Base-by-base conservation (phyloP, 2,888 invertebrate genomes). In the Trissolcus japonicus region DNA sequence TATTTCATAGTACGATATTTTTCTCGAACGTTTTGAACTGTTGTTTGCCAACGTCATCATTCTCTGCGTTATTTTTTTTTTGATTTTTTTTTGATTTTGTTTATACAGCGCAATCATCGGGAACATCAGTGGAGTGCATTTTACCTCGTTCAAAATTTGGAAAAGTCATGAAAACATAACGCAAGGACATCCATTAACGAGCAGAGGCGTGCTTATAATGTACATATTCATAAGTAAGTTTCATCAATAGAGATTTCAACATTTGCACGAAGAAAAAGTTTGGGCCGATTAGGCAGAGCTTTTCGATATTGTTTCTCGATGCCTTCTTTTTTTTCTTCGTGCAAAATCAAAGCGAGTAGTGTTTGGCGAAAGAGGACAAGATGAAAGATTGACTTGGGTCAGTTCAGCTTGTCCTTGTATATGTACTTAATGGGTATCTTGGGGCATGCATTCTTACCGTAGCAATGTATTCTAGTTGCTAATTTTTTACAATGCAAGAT, bases 121-220 rank as follows among this genome's bases (percentile, higher is more conserved):
- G 72, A 72, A 72, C 72, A 62, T 67, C 72, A 76, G 62, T 72
- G 59, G 67, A 72, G 66, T 72, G 72, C 72, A 68, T 67, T 63
- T 67, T 67, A 65, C 69, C 62, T 76, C 66, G 53, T 46, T 71
- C 51, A 63, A 65, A 63, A 61, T 76, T 59, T 71, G 43, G 67
- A 67, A 60, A 55, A 76, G 50, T 76, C 68, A 76, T 62, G 78
- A 65, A 68, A 68, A 74, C 60, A 68, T 67, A 74, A 76, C 76
- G 79, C 73, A 76, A 76, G 69, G 71, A 74, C 74, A 76, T 80
- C 81, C 82, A 82, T 79, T 79, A 82, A 82, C 83, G 83, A 84
- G 80, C 83, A 80, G 80, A 80, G 81, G 82, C 83, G 83, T 83
- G 83, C 82, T 81, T 82, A 74, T 81, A 78, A 67, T 67, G 54